phyloP scores from a whole-genome alignment of 2,888 invertebrate species.

The Formica aserva region DNA sequence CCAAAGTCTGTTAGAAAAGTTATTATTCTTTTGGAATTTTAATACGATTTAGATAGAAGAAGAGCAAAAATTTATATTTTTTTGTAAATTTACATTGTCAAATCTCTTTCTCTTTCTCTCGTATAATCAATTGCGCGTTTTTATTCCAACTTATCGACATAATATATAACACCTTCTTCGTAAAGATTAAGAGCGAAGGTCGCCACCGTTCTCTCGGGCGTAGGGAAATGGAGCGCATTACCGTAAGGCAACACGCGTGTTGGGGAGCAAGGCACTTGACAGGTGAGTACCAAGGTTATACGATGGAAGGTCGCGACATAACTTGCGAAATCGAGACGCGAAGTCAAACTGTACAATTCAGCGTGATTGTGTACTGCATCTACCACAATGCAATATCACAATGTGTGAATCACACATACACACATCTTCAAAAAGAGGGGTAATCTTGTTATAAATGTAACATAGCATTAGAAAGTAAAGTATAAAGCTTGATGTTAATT shows the following conservation, averaged over 20 bases:
- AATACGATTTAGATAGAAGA: neutral
- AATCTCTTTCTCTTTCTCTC: neutral
- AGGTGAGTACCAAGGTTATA: slow-evolving; percentile 73
- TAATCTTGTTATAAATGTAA: neutral
- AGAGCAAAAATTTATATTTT: neutral
- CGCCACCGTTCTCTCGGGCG: slow-evolving; percentile 68
- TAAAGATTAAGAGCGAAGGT: slow-evolving; percentile 72
- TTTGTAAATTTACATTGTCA: neutral
- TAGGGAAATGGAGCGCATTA: slow-evolving; percentile 78
- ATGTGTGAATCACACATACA: neutral
- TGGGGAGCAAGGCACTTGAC: slow-evolving; percentile 69
- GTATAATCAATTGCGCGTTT: neutral
- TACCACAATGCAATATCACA: neutral
- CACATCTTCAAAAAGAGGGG: neutral
- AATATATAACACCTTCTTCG: slow-evolving; percentile 41
- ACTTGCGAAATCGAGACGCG: slow-evolving; percentile 34
- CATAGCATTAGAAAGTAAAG: neutral
- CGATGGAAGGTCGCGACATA: slow-evolving; percentile 65
- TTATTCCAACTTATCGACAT: neutral
- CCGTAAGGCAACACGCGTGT: slow-evolving; percentile 70
- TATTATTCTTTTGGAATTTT: neutral
- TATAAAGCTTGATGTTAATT: neutral
- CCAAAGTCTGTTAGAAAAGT: no score
- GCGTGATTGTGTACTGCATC: neutral
- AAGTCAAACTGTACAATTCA: slow-evolving; percentile 12